Base-by-base conservation (phyloP, 2,113 vertebrate genomes). In the Acrocephalus kingi region DNA sequence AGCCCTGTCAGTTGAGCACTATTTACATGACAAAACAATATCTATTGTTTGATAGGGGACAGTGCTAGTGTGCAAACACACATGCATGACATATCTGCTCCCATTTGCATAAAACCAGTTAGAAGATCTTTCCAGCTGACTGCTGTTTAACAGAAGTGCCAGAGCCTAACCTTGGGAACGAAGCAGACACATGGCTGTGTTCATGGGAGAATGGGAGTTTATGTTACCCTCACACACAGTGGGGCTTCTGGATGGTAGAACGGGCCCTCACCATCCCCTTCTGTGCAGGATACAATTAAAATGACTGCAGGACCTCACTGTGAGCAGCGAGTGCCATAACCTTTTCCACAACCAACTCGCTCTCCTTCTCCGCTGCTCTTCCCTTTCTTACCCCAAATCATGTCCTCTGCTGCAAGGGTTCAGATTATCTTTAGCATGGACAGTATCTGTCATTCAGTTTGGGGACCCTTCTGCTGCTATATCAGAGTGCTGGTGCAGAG, bases 1-100 rank as follows among this genome's bases (percentile, higher is more conserved):
- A 94, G 87, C 39, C 56, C 56, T 35, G 48, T 43, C 64, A 74
- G 83, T 94, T 82, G 63, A 75, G 48, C 37, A 11, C 82, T 78
- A 95, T 84, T 96, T 86, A 90, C 56, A 89, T 93, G 69, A 94
- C 83, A 87, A 89, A 96, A 82, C 84, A 46, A 12, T 31, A 77
- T 37, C 87, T 52, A 82, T 92, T 93, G 93, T 94, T 45, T 69
- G 48, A 75, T 3, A 58, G 46, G 19, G 74, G 83, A 87, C 85
- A 51, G 30, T 16, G 81, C 31, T 41, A 69, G 68, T 43, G 41
- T 87, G 59, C 76, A 96, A 87, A 95, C 24, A 77, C 75, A 46
- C 56, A 85, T 19, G 61, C 72, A 77, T 64, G 20, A 59, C 30
- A 77, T 22, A 22, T 30, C 52, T 6, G 2, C 31, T 59, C 14